A percentile compares a stretch with the other conserved stretches of the same genome.
Conservation (phyloP, 2,113 vertebrate genomes). For the human region DNA sequence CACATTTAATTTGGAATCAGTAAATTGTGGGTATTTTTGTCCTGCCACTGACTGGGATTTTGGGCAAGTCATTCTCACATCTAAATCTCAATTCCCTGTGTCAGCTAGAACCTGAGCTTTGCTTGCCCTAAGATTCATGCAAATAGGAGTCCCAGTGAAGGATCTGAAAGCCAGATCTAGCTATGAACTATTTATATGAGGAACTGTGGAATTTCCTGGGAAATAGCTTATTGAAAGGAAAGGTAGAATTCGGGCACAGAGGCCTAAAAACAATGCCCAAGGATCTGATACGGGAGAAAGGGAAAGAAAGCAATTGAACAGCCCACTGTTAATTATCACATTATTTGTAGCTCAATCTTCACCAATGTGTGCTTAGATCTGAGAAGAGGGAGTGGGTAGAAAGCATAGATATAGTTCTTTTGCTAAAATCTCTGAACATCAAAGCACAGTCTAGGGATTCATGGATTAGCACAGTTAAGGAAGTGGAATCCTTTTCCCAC, state of each 20-base stretch:
- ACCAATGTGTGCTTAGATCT: background rate
- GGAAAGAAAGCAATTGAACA: rapidly evolving
- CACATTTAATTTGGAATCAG: background rate
- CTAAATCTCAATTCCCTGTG: background rate
- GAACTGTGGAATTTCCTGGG: background rate
- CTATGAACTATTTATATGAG: background rate
- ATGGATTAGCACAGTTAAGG: background rate
- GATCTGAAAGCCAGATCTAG: background rate
- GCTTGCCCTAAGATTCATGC: background rate
- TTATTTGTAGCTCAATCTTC: background rate
- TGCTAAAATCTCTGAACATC: background rate
- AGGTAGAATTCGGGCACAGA: background rate
- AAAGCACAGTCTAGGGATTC: background rate
- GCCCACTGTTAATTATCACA: background rate
- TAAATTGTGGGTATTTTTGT: background rate
- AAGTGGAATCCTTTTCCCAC: background rate
- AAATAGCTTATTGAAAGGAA: background rate
- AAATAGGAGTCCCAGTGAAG: background rate
- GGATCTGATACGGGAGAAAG: background rate
- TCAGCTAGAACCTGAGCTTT: background rate
- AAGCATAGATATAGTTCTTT: background rate
- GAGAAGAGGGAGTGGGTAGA: background rate
- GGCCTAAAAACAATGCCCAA: background rate
- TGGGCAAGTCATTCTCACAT: background rate
- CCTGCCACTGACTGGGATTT: background rate